Conservation (phyloP, 2,113 vertebrate genomes). For the Capreolus pygargus region DNA sequence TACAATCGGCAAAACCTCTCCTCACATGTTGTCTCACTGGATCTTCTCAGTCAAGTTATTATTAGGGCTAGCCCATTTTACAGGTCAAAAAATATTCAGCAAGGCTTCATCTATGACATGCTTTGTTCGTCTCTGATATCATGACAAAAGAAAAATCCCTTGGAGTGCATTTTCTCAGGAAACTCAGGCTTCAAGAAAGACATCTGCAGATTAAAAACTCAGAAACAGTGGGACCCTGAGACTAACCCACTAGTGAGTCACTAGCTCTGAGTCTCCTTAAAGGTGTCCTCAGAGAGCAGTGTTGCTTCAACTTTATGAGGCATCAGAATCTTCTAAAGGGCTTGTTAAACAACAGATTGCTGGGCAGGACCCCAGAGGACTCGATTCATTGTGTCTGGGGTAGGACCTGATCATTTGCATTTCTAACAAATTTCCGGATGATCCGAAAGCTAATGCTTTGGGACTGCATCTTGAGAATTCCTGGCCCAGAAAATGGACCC, state of each 20-base stretch:
- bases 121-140: not conserved
- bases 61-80: not conserved
- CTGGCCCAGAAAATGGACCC: not conserved
- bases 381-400: not conserved
- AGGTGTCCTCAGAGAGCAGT: not conserved
- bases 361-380: not conserved
- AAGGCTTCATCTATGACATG: not conserved
- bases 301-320: not conserved
- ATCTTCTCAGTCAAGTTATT: not conserved
- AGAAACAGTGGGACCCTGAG: not conserved
- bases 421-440: not conserved
- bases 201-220: not conserved
- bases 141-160: not conserved
- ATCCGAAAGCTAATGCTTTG: not conserved
- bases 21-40: not conserved
- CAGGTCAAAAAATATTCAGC: not conserved
- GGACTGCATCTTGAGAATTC: not conserved
- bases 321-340: not conserved
- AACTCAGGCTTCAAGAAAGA: not conserved
- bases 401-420: not conserved
- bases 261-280: not conserved
- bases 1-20: not conserved
- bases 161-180: not conserved
- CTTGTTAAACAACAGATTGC: not conserved
- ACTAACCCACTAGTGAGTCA: not conserved